Percentiles rank a stretch among this genome's conserved stretches.
Evolutionary conservation across 2,113 vertebrate species (phyloP).

Genomic region (Nipponia nippon): DNA sequence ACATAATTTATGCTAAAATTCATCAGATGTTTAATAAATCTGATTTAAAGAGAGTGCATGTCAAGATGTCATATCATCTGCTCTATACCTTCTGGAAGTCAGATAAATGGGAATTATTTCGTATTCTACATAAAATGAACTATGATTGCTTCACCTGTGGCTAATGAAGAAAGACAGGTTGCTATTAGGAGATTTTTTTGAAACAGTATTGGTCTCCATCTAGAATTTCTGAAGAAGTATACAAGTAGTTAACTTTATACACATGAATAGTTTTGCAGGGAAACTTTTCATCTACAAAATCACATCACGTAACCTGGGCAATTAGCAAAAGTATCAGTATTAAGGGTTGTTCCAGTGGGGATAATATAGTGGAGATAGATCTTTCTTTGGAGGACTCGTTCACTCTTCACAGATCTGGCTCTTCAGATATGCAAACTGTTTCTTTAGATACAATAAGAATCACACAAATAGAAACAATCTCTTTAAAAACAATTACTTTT

Average conservation of each 20-base stretch:
- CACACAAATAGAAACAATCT: neutral
- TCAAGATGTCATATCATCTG: neutral
- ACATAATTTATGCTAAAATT: neutral
- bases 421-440: neutral
- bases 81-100: neutral
- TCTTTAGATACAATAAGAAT: neutral
- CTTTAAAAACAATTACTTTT: neutral
- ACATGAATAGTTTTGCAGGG: neutral
- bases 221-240: neutral
- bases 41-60: neutral
- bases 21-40: neutral
- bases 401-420: neutral
- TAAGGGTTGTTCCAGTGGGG: neutral
- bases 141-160: neutral
- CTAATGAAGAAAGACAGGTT: neutral
- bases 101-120: neutral
- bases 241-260: neutral
- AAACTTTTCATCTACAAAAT: neutral
- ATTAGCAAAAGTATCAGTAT: neutral
- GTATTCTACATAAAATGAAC: neutral
- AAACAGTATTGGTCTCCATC: neutral
- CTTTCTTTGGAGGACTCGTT: neutral
- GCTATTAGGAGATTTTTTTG: neutral
- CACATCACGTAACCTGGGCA: fast-evolving
- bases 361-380: neutral